Percentiles rank a stretch among this genome's conserved stretches.
Evolutionary conservation across 2,888 invertebrate species (phyloP).

Genomic region (Drosophila greeni): DNA sequence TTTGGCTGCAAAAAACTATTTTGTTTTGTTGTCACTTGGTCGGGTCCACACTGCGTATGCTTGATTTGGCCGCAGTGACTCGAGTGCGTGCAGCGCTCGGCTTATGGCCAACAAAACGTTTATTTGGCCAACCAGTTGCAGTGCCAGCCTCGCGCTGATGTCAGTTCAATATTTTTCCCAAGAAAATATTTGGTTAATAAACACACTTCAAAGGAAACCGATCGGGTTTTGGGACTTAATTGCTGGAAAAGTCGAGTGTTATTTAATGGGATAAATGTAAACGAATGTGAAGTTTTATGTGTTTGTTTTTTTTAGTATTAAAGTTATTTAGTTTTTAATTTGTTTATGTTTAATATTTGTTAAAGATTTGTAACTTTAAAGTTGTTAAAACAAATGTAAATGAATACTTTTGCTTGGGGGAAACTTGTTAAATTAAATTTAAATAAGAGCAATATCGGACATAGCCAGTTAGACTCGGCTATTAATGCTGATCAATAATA

Average conservation of each 20-base stretch:
- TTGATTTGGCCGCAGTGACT: conserved; percentile 50
- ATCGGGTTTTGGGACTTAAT: background rate
- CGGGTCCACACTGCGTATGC: conserved; percentile 53
- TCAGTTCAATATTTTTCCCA: conserved; percentile 24
- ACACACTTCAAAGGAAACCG: conserved; percentile 22
- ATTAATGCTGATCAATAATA: no score
- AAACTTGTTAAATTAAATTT: background rate
- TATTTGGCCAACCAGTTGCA: conserved; percentile 20
- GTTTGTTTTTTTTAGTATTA: background rate
- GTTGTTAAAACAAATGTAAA: background rate
- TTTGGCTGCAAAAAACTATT: conserved; percentile 18
- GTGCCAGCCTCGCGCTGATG: background rate
- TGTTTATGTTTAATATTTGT: background rate
- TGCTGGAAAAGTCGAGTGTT: conserved; percentile 9
- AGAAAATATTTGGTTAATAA: conserved; percentile 28
- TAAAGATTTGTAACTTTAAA: background rate
- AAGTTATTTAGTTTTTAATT: background rate
- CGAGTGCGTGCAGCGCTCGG: conserved; percentile 26
- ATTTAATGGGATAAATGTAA: conserved; percentile 10
- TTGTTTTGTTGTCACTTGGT: conserved; percentile 54
- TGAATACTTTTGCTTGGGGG: no score
- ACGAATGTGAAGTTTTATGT: background rate
- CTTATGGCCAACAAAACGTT: conserved; percentile 31
- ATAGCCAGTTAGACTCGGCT: no score
- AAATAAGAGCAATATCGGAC: background rate